These are phyloP conservation scores for Greenwoodochromis staneri DNA, from an alignment of 2,113 vertebrate genomes.

Conservation along the genomic window DNA sequence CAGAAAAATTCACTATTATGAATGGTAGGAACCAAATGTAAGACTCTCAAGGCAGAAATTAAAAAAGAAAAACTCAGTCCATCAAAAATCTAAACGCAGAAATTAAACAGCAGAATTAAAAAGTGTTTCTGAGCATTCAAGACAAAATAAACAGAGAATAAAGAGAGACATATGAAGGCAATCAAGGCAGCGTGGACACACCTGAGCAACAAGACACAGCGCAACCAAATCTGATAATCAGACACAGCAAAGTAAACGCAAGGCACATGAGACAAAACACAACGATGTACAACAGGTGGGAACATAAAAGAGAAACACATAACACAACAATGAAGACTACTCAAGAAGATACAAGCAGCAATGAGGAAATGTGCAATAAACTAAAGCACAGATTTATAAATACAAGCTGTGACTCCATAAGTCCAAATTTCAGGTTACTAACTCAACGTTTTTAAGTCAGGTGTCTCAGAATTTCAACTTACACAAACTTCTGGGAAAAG, in stretches of 20 bases:
- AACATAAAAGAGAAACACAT: neutral
- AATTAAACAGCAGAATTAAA: neutral
- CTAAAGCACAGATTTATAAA: neutral
- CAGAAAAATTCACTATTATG: neutral
- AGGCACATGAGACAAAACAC: neutral
- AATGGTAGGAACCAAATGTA: neutral
- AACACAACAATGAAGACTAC: neutral
- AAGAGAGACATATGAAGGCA: fast-evolving
- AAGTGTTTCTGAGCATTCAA: neutral
- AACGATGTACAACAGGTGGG: neutral
- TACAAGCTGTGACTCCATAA: neutral
- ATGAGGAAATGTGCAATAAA: neutral
- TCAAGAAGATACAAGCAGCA: neutral
- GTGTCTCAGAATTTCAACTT: neutral
- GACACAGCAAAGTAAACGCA: neutral
- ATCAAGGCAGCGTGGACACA: neutral
- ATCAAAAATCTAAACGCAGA: neutral
- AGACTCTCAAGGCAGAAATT: neutral
- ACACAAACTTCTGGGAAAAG: neutral
- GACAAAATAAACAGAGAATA: neutral
- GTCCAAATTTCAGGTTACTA: neutral
- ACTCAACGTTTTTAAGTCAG: neutral
- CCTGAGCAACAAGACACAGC: neutral
- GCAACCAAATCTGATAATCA: neutral
- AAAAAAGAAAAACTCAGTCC: neutral